These are phyloP conservation scores for Dryocosmus kuriphilus DNA, from an alignment of 2,888 invertebrate genomes.

Conservation along the genomic window DNA sequence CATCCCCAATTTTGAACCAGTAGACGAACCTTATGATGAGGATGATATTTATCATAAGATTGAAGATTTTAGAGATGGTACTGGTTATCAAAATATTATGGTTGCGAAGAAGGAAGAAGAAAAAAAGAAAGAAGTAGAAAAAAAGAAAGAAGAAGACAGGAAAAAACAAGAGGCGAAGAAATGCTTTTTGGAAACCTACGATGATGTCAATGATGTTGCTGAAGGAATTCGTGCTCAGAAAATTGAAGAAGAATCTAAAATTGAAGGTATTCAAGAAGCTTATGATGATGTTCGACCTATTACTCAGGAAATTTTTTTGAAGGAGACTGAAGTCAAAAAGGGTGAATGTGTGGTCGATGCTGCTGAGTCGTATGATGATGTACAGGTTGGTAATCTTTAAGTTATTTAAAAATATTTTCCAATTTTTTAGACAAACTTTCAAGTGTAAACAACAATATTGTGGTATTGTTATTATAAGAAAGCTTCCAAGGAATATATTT, in stretches of 20 bases:
- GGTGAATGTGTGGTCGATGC: slow-evolving; percentile 47
- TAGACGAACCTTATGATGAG: slow-evolving; percentile 67
- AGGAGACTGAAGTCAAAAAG: slow-evolving; percentile 10
- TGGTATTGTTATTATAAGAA: too few species aligned
- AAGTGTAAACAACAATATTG: too few species aligned
- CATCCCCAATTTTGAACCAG: slow-evolving; percentile 44
- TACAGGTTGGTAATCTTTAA: slow-evolving; percentile 39
- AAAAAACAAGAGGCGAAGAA: slow-evolving; percentile 34
- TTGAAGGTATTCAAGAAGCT: slow-evolving; percentile 40
- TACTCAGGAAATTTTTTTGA: slow-evolving; percentile 3
- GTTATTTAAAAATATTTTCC: too few species aligned
- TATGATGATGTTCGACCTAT: slow-evolving; percentile 50
- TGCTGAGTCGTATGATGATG: slow-evolving; percentile 42
- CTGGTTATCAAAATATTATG: slow-evolving; percentile 63
- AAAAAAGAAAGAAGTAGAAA: slow-evolving; percentile 41
- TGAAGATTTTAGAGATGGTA: slow-evolving; percentile 65
- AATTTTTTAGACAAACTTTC: too few species aligned
- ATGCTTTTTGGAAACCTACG: slow-evolving; percentile 57
- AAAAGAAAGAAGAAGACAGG: slow-evolving; percentile 54
- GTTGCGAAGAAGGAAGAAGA: slow-evolving; percentile 45
- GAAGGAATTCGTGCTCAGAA: background rate
- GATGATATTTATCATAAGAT: slow-evolving; percentile 73
- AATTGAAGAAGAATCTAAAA: slow-evolving; percentile 21
- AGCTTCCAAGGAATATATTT: too few species aligned
- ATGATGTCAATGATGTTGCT: slow-evolving; percentile 62